Conservation (phyloP, 2,888 invertebrate genomes). For the Papilio demoleus region DNA sequence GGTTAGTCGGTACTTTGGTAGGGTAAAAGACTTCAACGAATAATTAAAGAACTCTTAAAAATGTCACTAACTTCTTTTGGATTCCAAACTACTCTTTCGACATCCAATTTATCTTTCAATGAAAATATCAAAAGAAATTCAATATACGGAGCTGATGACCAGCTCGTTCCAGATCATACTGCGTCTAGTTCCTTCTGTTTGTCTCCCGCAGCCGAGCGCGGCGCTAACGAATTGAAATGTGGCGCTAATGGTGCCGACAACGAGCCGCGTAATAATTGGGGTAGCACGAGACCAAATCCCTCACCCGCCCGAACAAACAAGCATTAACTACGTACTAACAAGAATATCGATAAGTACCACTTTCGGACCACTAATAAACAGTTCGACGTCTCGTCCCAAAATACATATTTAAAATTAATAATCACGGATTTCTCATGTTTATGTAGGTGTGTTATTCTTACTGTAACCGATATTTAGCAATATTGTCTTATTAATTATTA, state of each 20-base stretch:
- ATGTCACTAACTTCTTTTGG: background rate
- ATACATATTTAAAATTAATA: conserved; percentile 28
- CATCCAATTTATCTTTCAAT: background rate
- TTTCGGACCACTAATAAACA: conserved; percentile 43
- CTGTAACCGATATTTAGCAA: background rate
- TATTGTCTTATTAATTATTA: background rate
- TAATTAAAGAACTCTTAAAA: background rate
- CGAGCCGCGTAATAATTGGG: conserved; percentile 56
- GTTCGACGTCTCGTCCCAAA: conserved; percentile 49
- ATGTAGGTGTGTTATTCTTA: no score
- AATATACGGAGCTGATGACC: conserved; percentile 4
- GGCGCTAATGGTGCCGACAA: conserved; percentile 55
- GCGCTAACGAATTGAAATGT: conserved; percentile 61
- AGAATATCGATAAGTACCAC: conserved; percentile 54
- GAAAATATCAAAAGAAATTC: background rate
- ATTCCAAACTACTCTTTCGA: background rate
- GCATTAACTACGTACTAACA: conserved; percentile 49
- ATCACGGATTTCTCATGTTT: no score
- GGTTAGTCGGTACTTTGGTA: background rate
- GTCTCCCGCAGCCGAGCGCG: conserved; percentile 39
- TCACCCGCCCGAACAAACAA: conserved; percentile 52
- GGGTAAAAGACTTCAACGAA: conserved; percentile 13
- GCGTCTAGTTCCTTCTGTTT: conserved; percentile 34
- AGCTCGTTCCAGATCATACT: no score
- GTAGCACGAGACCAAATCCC: conserved; percentile 56